Base-by-base conservation (phyloP, 2,797 vertebrate genomes). In the Rallus crepitans region DNA sequence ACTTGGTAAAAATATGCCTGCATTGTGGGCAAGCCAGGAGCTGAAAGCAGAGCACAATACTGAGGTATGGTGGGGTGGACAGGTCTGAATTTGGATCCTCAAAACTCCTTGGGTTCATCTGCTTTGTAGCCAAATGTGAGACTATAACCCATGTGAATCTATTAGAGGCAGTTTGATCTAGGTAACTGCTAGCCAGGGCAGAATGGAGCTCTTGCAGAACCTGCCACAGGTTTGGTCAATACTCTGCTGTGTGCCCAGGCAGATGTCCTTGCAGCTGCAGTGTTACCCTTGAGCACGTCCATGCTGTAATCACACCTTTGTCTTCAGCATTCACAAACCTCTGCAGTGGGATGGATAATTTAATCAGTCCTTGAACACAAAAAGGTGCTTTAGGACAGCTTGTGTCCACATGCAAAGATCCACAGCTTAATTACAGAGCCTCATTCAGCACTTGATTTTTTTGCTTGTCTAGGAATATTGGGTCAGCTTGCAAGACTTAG, bases 211-310 rank as follows among this genome's bases (percentile, higher is more conserved):
- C 65, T 12, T 55, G 35, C 57, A 90, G 83, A 69, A 33, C 28
- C 11, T 86, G 21, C 15, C 7, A 14, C 0, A 0, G 25, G 8
- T 24, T 77, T 66, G 57, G 61, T 50, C 69, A 60, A 0, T 84
- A 2, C 17, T 45, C 17, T 65, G 40, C 33, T 31, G 10, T 0
- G 1, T 61, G 55, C 39, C 37, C 2, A 1, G 48, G 28, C 23
- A 66, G 79, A 55, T 42, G 82, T 83, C 93, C 71, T 91, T 85
- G 56, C 52, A 82, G 60, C 64, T 70, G 35, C 61, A n/a, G 83
- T 48, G 52, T 77, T 82, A 55, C 42, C 55, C 89, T 90, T 89
- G 59, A 14, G 3, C 68, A 47, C 10, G 27, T 72, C 63, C 52
- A 13, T 6, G 5, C 87, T 82, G 63, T 47, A 82, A 5, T 93